Percentiles rank a stretch among this genome's conserved stretches.
Evolutionary conservation across 2,888 invertebrate genomes (phyloP).

Genomic region (Drosophila longiperda): DNA sequence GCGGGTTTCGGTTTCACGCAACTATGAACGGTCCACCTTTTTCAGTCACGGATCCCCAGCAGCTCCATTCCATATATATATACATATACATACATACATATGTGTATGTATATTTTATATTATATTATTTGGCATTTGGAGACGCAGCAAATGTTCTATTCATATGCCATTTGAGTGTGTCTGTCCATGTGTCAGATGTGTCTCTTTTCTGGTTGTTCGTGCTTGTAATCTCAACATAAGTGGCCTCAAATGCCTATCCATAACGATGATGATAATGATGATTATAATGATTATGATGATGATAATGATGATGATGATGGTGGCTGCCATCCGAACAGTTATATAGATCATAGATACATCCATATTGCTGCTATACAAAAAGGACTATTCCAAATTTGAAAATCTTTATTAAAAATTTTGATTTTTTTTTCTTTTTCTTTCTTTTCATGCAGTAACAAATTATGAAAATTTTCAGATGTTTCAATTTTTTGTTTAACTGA

Average conservation of each 20-base stretch:
- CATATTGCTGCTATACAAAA: neutral
- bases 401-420: neutral
- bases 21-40: conserved; percentile 31
- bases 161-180: conserved; percentile 33
- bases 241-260: conserved; percentile 67
- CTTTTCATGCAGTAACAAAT: neutral
- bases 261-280: conserved; percentile 40
- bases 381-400: neutral
- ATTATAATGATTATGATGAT: conserved; percentile 5
- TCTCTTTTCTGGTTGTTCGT: conserved; percentile 11
- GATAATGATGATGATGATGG: conserved; percentile 34
- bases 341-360: neutral
- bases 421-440: neutral
- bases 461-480: neutral
- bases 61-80: conserved; percentile 5
- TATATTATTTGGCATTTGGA: conserved; percentile 27
- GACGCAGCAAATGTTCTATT: conserved; percentile 23
- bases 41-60: conserved; percentile 3
- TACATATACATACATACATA: too few relatives aligned
- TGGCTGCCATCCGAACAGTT: conserved; percentile 44
- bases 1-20: conserved; percentile 78
- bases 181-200: conserved; percentile 18
- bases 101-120: conserved; percentile 15
- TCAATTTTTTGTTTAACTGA: neutral
- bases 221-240: conserved; percentile 71